A percentile compares a stretch with the other conserved stretches of the same genome.
These are phyloP conservation scores for Sogatella furcifera DNA, from an alignment of 1,140 invertebrate species.

Conservation along the genomic window DNA sequence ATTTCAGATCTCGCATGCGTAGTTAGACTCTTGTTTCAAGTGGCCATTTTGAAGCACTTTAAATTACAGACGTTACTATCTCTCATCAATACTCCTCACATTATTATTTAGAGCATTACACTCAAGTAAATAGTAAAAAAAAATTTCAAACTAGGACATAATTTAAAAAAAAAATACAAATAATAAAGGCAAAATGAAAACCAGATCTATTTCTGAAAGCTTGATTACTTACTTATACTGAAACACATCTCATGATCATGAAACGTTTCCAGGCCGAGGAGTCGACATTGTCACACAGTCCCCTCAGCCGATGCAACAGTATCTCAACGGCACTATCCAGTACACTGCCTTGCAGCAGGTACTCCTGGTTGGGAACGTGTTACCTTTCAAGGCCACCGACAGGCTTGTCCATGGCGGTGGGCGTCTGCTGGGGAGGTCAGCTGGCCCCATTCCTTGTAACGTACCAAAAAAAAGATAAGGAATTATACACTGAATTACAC, in stretches of 20 bases:
- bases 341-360: slow-evolving; percentile 40
- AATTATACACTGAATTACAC: no score
- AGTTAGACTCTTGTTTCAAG: no score
- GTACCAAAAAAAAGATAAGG: not conserved
- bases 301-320: slow-evolving; percentile 79
- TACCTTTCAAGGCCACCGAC: slow-evolving; percentile 61
- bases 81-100: no score
- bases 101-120: no score
- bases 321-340: slow-evolving; percentile 85
- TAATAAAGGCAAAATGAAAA: not conserved
- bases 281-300: slow-evolving; percentile 90
- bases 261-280: slow-evolving; percentile 79
- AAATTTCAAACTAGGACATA: no score
- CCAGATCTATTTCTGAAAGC: no score
- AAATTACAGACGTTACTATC: no score
- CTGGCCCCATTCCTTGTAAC: slow-evolving; percentile 17
- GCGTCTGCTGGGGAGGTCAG: slow-evolving; percentile 33
- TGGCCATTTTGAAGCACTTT: no score
- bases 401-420: slow-evolving; percentile 67
- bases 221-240: slow-evolving; percentile 43
- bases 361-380: slow-evolving; percentile 61
- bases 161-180: not conserved
- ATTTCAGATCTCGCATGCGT: no score
- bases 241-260: slow-evolving; percentile 84
- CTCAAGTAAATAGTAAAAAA: no score